phyloP scores from a whole-genome alignment of 1,140 invertebrate species.

The Araneus ventricosus region DNA sequence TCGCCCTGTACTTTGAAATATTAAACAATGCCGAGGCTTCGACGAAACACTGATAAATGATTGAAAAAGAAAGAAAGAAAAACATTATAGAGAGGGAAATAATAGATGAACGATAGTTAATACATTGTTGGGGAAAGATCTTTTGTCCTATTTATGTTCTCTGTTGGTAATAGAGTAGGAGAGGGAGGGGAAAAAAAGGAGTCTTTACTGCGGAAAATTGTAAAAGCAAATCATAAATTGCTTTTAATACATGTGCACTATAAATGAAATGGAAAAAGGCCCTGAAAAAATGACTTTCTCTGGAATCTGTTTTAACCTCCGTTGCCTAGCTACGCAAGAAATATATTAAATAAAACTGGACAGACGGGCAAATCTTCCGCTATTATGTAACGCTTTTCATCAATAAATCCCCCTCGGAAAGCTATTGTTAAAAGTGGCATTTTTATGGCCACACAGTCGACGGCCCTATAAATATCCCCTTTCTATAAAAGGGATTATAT shows the following conservation, averaged over 20 bases:
- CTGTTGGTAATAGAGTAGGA: constrained; percentile 18
- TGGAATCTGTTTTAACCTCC: constrained; percentile 68
- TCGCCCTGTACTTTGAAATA: constrained; percentile 61
- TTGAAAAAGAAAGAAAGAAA: constrained; percentile 32
- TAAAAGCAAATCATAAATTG: constrained; percentile 75
- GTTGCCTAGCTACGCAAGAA: constrained; percentile 65
- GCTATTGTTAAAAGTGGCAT: constrained; percentile 74
- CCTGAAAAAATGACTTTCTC: constrained; percentile 44
- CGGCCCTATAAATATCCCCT: constrained; percentile 69
- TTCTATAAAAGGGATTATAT: constrained; percentile 73
- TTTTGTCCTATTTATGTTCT: constrained; percentile 72
- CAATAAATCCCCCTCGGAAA: constrained; percentile 71
- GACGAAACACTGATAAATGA: constrained; percentile 45
- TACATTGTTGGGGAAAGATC: constrained; percentile 46
- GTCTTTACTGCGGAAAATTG: constrained; percentile 63
- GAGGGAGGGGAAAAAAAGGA: not conserved
- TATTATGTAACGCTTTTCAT: constrained; percentile 74
- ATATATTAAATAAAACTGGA: constrained; percentile 66
- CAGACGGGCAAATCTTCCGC: constrained; percentile 67
- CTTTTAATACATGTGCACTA: constrained; percentile 70
- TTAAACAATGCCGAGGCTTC: constrained; percentile 59
- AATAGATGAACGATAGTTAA: constrained; percentile 71
- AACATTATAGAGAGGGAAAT: constrained; percentile 36
- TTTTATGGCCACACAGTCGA: constrained; percentile 60
- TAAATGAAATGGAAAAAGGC: constrained; percentile 57